These are phyloP conservation scores for Bicyclus anynana DNA, from an alignment of 1,140 invertebrate species.

Conservation along the genomic window DNA sequence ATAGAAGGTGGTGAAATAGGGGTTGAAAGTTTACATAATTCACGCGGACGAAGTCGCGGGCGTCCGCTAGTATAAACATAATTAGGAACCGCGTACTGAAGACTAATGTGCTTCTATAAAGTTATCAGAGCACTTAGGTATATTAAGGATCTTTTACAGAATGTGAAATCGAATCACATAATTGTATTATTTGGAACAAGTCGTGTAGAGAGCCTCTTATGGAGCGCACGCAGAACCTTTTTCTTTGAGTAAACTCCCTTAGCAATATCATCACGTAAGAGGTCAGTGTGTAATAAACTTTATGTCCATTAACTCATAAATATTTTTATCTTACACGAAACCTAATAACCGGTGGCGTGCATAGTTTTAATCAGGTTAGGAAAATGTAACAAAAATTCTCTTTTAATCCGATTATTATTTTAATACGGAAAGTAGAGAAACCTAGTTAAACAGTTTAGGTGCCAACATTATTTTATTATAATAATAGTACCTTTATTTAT, in stretches of 20 bases:
- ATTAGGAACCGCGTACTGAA: no score
- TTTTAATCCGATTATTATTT: neutral
- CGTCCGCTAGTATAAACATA: no score
- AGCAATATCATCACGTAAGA: neutral
- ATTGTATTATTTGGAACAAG: neutral
- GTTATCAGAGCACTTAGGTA: neutral
- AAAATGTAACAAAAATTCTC: neutral
- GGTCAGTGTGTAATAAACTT: constrained; percentile 2
- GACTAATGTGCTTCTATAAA: no score
- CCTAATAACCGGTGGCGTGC: neutral
- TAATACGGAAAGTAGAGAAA: no score
- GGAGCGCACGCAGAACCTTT: neutral
- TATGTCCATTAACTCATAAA: neutral
- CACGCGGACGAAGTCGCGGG: no score
- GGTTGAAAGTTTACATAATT: no score
- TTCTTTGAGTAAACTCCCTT: neutral
- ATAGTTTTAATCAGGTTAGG: neutral
- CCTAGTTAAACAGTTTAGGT: no score
- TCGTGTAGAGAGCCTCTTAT: neutral
- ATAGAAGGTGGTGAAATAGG: no score
- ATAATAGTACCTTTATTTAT: no score
- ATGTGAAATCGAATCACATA: neutral
- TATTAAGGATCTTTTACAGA: neutral
- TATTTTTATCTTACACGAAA: neutral
- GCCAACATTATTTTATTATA: no score